Evolutionary conservation across 1,140 invertebrate genomes (phyloP), one percentile per base, ranked within the genome.

Genomic region (Epicauta chinensis): DNA sequence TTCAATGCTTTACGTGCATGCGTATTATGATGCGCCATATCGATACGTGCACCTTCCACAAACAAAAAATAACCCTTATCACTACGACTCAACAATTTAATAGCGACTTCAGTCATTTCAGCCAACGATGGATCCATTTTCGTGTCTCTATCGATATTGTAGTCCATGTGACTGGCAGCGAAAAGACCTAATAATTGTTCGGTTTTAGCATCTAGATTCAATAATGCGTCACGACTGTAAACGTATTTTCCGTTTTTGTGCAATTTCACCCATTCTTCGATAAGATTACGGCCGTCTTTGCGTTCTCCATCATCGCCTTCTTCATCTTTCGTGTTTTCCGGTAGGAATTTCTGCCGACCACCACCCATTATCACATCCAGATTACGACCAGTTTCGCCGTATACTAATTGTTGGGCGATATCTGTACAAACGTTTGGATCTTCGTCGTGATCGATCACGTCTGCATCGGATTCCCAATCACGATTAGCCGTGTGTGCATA

Each of bases 51-150:
- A 48, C 76, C 83, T 77, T 86, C 83, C 16, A 83, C 80, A 59
- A 84, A 81, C 0, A 85, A 64, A 49, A 84, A 79, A 56, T 70
- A 85, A 7, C 91, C 91, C 23, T 85, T 79, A 0, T 70, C 51
- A 64, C 86, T 82, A 44, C 78, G 81, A 1, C 74, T 73, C 3
- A 93, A 69, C 2, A 92, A 74, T 56, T 84, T 75, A 13, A 94
- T 84, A 1, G 90, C 89, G 32, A 81, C 79, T 55, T 76, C 69
- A 0, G 86, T 87, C 89, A 93, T 91, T 66, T 92, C 86, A 10
- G 73, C 74, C 1, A 93, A 69, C 1, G 75, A 74, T 1, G 84
- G 84, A 34, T 83, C 75, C 43, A 71, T 69, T 50, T 58, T 16
- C 0, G 59, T 73, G 59, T 55, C 77, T 3, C 72, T 79, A 69